Evolutionary conservation across 2,797 vertebrate genomes (phyloP).

Genomic region (Lutra lutra): DNA sequence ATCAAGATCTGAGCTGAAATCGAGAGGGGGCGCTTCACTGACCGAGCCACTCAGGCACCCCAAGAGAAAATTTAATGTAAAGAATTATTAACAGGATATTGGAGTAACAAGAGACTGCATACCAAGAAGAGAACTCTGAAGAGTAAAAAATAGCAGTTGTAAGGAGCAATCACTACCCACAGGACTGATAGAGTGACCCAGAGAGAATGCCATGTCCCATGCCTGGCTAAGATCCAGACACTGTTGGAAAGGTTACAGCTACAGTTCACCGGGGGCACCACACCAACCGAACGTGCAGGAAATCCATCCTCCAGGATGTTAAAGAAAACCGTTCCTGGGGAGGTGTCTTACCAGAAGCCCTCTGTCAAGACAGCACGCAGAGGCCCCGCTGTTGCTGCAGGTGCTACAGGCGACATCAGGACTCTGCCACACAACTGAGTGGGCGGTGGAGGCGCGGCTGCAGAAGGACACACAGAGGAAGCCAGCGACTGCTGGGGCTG

Average conservation of each 20-base stretch:
- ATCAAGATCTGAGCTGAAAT: not conserved
- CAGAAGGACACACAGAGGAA: not conserved
- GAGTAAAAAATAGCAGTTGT: not conserved
- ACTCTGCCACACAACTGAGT: not conserved
- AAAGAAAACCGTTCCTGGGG: not conserved
- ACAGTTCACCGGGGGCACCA: not conserved
- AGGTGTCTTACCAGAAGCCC: not conserved
- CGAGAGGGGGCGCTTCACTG: not conserved
- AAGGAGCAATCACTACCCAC: not conserved
- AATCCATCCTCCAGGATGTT: not conserved
- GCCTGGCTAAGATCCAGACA: not conserved
- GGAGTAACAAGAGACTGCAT: not conserved
- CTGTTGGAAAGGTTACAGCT: not conserved
- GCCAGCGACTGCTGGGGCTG: not conserved
- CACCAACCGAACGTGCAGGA: not conserved
- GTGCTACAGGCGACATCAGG: not conserved
- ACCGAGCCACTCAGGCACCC: not conserved
- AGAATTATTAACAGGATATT: not conserved
- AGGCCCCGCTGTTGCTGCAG: not conserved
- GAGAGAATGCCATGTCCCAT: not conserved
- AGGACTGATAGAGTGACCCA: not conserved
- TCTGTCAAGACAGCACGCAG: not conserved
- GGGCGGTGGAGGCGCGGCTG: not conserved
- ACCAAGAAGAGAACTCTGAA: not conserved
- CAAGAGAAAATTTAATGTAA: not conserved